Conservation (phyloP, 2,113 vertebrate genomes). For the Ciconia stormi region DNA sequence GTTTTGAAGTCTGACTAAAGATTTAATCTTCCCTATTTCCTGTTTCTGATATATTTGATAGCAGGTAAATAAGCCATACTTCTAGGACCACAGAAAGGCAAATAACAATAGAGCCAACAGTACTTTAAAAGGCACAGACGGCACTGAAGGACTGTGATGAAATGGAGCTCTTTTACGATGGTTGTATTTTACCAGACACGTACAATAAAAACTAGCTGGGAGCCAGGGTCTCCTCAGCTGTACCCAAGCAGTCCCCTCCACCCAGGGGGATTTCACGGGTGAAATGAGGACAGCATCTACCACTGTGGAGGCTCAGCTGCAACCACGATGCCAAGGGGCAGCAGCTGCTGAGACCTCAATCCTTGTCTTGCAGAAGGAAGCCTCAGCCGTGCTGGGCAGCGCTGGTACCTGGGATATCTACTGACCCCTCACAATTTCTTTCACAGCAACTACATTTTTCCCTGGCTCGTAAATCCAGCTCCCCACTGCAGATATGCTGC, state of each 20-base stretch:
- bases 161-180: fast-evolving
- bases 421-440: neutral
- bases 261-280: fast-evolving
- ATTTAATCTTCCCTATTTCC: neutral
- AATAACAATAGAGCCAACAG: neutral
- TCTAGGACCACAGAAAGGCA: neutral
- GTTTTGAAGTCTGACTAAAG: neutral
- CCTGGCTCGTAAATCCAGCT: neutral
- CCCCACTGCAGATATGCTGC: neutral
- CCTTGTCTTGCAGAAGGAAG: neutral
- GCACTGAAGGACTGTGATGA: neutral
- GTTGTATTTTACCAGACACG: neutral
- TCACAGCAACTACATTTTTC: neutral
- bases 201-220: neutral
- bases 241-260: neutral
- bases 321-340: neutral
- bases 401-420: neutral
- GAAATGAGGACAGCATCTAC: neutral
- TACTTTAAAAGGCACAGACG: neutral
- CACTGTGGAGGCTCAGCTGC: neutral
- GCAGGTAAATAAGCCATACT: neutral
- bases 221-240: neutral
- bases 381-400: fast-evolving
- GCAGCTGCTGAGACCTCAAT: neutral
- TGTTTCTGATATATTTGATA: neutral